phyloP scores from a whole-genome alignment of 2,113 vertebrate species.

The Choloepus hoffmanni region DNA sequence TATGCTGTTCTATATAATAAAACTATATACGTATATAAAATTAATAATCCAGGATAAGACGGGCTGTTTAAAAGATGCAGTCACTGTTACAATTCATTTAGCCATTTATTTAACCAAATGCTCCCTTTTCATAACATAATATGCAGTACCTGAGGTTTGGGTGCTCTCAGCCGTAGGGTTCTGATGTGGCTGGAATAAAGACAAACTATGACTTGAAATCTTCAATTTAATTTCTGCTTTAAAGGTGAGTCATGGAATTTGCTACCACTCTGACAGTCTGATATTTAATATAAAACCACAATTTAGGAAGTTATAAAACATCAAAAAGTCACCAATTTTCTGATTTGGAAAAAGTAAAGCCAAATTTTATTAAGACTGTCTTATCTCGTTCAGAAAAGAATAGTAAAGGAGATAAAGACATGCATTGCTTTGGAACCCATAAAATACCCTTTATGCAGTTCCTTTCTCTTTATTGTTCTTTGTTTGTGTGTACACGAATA shows the following conservation, averaged over 20 bases:
- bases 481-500: neutral
- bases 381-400: neutral
- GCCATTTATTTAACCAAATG: neutral
- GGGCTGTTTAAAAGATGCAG: neutral
- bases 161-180: neutral
- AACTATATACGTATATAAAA: neutral
- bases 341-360: neutral
- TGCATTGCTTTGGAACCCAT: neutral
- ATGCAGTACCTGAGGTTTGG: neutral
- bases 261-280: neutral
- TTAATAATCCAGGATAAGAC: constrained; percentile 4
- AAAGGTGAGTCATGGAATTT: neutral
- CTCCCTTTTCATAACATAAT: neutral
- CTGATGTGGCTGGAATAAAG: neutral
- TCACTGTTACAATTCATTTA: neutral
- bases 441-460: neutral
- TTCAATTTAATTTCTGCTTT: neutral
- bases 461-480: neutral
- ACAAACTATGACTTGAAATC: neutral
- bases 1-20: neutral
- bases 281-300: neutral
- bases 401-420: neutral
- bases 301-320: neutral
- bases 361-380: neutral
- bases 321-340: neutral